Base-by-base conservation (phyloP, 1,140 invertebrate genomes). In the Bombus pascuorum region DNA sequence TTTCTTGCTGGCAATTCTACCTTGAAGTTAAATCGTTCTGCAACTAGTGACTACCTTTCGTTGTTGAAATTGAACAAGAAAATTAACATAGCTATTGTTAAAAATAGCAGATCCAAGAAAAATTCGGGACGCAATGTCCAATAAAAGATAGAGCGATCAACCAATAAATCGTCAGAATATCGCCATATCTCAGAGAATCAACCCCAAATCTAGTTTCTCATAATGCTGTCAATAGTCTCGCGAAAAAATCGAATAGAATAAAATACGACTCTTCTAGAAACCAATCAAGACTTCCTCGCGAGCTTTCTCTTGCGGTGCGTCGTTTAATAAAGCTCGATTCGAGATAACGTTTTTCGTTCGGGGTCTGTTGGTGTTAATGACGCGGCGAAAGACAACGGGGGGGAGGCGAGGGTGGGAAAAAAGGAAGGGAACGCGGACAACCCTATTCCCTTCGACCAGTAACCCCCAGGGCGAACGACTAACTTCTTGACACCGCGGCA, bases 251-350 rank as follows among this genome's bases (percentile, higher is more conserved):
- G 3, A 18, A 12, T 37, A 77, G n/a, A 34, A 25, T 8, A 4
- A 39, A 79, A 32, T 8, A 25, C 53, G 76, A 59, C 81, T n/a
- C 62, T 83, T 59, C 13, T 86, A 82, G 86, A 86, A 91, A 22
- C 83, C 84, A 87, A 91, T 90, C 89, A 88, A 83, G 72, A 42
- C 66, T 86, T 70, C 32, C 71, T 76, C 87, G 80, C 88, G 22
- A 75, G 73, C 53, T 73, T 65, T 72, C 79, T 47, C 44, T 88
- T 83, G 86, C 83, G 71, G 53, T 34, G 70, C 28, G 87, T 82
- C 78, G 86, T 91, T 91, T 87, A 89, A 90, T 90, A 90, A 90
- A 88, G 42, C 42, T 42, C 86, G 83, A 86, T 78, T 76, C 47
- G 62, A 89, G 89, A 91, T 89, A 89, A 77, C 78, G 73, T 22